A percentile compares a stretch with the other conserved stretches of the same genome.
phyloP scores from a whole-genome alignment of 2,113 vertebrate genomes.

The Solea solea region DNA sequence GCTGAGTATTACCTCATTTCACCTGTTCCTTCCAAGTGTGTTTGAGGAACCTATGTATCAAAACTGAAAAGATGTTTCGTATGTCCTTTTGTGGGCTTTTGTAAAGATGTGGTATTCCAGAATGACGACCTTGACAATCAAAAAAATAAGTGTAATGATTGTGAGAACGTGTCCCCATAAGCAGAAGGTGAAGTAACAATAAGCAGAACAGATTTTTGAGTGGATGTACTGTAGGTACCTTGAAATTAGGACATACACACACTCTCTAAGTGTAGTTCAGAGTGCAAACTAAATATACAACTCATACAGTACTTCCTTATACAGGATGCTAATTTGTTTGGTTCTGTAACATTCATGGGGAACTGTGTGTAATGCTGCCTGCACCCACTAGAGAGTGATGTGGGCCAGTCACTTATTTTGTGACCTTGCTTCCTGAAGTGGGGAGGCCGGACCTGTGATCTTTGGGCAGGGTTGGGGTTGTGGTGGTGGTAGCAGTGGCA shows the following conservation, averaged over 20 bases:
- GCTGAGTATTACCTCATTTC: no score
- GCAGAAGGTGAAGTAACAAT: not conserved
- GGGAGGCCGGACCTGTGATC: conserved; percentile 19
- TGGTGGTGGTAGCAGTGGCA: conserved; percentile 1
- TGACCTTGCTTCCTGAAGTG: conserved; percentile 71
- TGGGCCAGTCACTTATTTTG: conserved; percentile 63
- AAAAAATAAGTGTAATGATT: no score
- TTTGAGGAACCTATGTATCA: no score
- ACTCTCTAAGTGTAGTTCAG: conserved; percentile 10
- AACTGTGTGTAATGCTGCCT: conserved; percentile 16
- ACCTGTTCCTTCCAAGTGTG: no score
- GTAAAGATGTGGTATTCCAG: no score
- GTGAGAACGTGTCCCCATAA: no score
- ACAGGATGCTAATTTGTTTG: conserved; percentile 30
- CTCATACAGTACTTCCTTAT: conserved; percentile 30
- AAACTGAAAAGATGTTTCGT: no score
- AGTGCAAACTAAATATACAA: conserved; percentile 27
- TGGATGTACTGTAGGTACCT: not conserved
- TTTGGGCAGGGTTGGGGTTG: conserved; percentile 4
- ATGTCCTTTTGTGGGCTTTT: no score
- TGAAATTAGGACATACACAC: not conserved
- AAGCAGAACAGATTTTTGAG: not conserved
- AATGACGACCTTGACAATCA: no score
- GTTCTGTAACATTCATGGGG: conserved; percentile 17
- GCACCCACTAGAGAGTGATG: conserved; percentile 69